phyloP scores from a whole-genome alignment of 2,113 vertebrate species.

The Aythya baeri region DNA sequence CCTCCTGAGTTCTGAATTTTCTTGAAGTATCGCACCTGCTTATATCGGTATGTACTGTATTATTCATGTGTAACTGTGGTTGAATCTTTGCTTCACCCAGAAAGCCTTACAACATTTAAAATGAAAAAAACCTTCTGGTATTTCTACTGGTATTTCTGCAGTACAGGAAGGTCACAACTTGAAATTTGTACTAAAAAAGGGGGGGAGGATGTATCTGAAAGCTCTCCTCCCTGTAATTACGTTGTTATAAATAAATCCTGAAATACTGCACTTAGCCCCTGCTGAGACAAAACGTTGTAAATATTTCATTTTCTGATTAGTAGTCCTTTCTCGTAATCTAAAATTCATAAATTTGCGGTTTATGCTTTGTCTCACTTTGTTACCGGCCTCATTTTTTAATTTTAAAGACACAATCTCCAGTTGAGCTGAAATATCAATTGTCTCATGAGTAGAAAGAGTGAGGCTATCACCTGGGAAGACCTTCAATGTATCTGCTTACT shows the following conservation, averaged over 20 bases:
- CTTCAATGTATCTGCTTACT: neutral
- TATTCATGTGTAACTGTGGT: neutral
- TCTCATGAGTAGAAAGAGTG: neutral
- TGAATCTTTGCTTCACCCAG: neutral
- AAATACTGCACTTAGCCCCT: neutral
- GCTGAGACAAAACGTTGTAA: neutral
- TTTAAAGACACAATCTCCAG: neutral
- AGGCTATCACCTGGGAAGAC: neutral
- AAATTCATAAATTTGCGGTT: neutral
- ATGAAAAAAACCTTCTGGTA: no score
- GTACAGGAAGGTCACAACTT: neutral
- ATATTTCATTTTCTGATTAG: neutral
- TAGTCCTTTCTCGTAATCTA: neutral
- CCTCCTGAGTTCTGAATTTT: neutral
- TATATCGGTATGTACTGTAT: neutral
- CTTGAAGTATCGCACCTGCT: neutral
- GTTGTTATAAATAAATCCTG: neutral
- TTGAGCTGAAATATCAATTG: neutral
- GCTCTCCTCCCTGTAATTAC: rapidly evolving
- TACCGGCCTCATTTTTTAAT: neutral
- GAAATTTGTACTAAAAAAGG: neutral
- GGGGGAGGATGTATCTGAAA: neutral
- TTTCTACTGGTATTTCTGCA: neutral
- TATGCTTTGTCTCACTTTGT: slow-evolving; percentile 17
- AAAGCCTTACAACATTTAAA: neutral